Evolutionary conservation across 2,113 vertebrate genomes (phyloP), one percentile per base, ranked within the genome.

Genomic region (Poecile atricapillus): DNA sequence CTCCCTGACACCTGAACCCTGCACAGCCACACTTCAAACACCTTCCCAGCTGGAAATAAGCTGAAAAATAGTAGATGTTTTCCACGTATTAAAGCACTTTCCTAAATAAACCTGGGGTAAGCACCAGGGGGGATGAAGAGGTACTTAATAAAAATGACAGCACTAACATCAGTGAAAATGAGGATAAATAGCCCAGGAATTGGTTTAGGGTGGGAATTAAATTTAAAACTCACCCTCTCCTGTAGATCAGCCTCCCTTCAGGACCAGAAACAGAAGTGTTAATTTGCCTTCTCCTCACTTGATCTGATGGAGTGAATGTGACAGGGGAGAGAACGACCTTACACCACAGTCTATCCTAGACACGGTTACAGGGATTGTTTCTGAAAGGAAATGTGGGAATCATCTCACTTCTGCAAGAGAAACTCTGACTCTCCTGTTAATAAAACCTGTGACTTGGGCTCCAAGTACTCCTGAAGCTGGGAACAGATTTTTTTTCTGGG

Each of bases 81-180:
- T 62, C 35, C 17, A 33, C 27, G 22, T 65, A 59, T 83, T 86
- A 80, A 86, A 80, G 22, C 52, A 41, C 22, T 79, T 91, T 60
- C 60, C 65, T 90, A 85, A 83, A 90, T 56, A 85, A 65, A 73
- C 41, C 31, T 80, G 70, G 22, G 9, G 55, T 35, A 85, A 88
- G 31, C 76, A 94, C 85, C 76, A 94, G 69, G 73, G 93, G 95
- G 58, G 80, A 92, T 43, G 73, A 83, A 89, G 76, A 93, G 59
- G 70, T 77, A 89, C 84, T 95, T 94, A 84, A 94, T 90, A 94
- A 95, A 95, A 91, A 70, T 41, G 55, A 44, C 79, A 82, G 39
- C 12, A 2, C 27, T n/a, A 82, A 53, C n/a, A 35, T 14, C 13
- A 82, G 41, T 73, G 28, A 74, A 93, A 88, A 62, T n/a, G 4